A percentile compares a stretch with the other conserved stretches of the same genome.
phyloP scores from a whole-genome alignment of 2,888 invertebrate species.

The Mechanitis messenoides region DNA sequence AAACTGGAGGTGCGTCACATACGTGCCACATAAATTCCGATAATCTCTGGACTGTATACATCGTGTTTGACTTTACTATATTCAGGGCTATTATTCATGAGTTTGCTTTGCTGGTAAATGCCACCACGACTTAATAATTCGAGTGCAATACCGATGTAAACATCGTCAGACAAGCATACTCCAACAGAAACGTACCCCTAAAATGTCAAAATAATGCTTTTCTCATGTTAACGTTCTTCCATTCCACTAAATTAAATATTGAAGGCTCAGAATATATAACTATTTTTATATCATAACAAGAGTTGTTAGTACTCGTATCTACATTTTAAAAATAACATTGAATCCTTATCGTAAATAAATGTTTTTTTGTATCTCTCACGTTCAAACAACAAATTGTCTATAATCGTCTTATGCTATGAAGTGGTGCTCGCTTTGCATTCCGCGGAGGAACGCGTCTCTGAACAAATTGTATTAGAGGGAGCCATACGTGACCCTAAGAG shows the following conservation, averaged over 20 bases:
- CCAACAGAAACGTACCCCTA: conserved; percentile 18
- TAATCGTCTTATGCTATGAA: conserved; percentile 64
- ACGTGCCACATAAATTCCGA: conserved; percentile 68
- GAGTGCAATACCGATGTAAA: conserved; percentile 50
- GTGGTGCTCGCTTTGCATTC: conserved; percentile 61
- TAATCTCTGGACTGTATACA: conserved; percentile 62
- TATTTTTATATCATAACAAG: too few species aligned
- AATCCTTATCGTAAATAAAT: conserved; percentile 17
- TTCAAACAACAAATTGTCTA: conserved; percentile 30
- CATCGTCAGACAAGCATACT: conserved; percentile 37
- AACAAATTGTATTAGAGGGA: conserved; percentile 72
- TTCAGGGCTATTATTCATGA: conserved; percentile 62
- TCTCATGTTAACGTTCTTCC: conserved; percentile 5
- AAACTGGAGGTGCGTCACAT: conserved; percentile 62
- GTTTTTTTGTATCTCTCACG: conserved; percentile 20
- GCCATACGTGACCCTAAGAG: conserved; percentile 64
- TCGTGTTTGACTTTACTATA: conserved; percentile 53
- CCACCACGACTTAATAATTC: conserved; percentile 63
- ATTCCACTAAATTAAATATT: too few species aligned
- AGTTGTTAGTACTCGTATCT: too few species aligned
- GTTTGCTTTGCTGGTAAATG: conserved; percentile 59
- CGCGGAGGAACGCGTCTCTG: conserved; percentile 54
- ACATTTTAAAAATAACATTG: too few species aligned
- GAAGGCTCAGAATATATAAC: too few species aligned
- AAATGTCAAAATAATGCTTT: conserved; percentile 25